Percentiles rank a stretch among this genome's conserved stretches.
These are phyloP conservation scores for Pimephales promelas DNA, from an alignment of 2,113 vertebrate species.

Conservation along the genomic window DNA sequence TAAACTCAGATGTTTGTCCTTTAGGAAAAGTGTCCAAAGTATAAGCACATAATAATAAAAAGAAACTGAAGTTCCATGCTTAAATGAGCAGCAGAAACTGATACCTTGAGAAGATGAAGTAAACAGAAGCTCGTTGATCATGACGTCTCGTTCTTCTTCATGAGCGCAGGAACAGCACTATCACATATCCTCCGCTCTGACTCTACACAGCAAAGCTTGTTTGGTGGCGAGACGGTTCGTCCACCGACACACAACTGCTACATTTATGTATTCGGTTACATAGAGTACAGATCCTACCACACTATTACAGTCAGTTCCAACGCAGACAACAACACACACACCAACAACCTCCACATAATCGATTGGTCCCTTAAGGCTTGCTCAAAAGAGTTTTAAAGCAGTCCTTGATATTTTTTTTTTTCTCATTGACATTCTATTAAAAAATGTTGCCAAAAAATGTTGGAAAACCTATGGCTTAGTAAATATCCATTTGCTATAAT, in stretches of 20 bases:
- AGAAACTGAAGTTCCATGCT: background rate
- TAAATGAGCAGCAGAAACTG: background rate
- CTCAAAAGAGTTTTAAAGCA: constrained; percentile 68
- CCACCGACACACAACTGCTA: too few species aligned
- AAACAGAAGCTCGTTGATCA: background rate
- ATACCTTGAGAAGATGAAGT: constrained; percentile 12
- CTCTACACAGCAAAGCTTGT: constrained; percentile 27
- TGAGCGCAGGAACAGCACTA: background rate
- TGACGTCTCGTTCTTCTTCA: background rate
- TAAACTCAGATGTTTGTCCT: background rate
- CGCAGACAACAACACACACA: constrained; percentile 44
- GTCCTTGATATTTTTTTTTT: constrained; percentile 50
- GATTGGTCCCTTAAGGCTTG: constrained; percentile 80
- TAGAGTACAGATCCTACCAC: background rate
- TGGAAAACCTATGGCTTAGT: constrained; percentile 79
- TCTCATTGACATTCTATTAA: constrained; percentile 72
- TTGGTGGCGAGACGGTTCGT: too few species aligned
- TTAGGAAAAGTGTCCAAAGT: background rate
- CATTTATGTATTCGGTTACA: too few species aligned
- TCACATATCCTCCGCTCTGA: background rate
- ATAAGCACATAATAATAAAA: background rate
- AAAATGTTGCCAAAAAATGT: constrained; percentile 65
- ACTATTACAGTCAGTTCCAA: background rate
- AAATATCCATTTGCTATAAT: constrained; percentile 74
- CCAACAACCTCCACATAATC: constrained; percentile 58